phyloP scores from a whole-genome alignment of 1,140 invertebrate genomes.

The Sarcophaga peregrina region DNA sequence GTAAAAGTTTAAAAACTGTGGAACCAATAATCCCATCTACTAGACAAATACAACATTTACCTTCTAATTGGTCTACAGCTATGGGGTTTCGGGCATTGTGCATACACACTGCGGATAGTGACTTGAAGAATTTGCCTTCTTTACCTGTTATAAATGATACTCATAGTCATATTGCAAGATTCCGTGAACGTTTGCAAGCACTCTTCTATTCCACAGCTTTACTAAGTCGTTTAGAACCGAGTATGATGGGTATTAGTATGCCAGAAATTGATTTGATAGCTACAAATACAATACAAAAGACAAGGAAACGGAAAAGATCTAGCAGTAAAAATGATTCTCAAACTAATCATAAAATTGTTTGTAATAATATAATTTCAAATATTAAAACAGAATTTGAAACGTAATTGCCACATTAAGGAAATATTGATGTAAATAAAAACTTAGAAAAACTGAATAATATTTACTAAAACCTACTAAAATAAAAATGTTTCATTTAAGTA shows the following conservation, averaged over 20 bases:
- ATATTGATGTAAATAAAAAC: no score
- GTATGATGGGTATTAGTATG: not conserved
- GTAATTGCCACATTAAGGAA: not conserved
- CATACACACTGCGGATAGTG: constrained; percentile 51
- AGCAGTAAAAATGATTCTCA: not conserved
- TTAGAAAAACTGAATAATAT: no score
- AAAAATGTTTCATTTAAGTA: no score
- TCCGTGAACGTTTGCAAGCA: constrained; percentile 54
- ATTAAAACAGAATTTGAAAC: not conserved
- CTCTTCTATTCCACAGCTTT: constrained; percentile 57
- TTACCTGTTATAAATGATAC: not conserved
- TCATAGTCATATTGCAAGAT: constrained; percentile 47
- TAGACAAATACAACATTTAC: constrained; percentile 42
- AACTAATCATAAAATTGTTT: not conserved
- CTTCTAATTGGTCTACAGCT: constrained; percentile 58
- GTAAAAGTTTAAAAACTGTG: not conserved
- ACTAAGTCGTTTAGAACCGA: constrained; percentile 53
- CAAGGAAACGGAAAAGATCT: not conserved
- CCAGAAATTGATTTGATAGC: not conserved
- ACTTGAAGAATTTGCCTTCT: not conserved
- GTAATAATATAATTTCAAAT: not conserved
- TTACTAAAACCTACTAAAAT: no score
- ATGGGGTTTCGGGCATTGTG: constrained; percentile 60
- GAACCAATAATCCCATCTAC: not conserved
- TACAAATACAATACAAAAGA: no score